Conservation (phyloP, 2,797 vertebrate genomes). For the Lepilemur ruficaudatus region DNA sequence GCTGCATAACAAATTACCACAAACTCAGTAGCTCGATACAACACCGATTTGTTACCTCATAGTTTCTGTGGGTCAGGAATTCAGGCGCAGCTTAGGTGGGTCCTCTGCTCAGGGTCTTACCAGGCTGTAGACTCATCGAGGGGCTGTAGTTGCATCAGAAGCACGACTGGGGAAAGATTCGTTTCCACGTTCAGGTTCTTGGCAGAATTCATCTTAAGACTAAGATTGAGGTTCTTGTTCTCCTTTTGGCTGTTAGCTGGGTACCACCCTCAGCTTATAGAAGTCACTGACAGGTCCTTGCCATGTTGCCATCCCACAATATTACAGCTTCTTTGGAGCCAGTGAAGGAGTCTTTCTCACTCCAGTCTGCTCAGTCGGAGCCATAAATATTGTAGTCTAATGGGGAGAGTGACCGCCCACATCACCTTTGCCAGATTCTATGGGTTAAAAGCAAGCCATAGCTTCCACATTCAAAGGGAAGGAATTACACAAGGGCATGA, state of each 20-base stretch:
- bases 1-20: not conserved
- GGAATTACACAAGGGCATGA: not conserved
- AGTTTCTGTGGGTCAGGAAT: not conserved
- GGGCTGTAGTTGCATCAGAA: not conserved
- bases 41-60: not conserved
- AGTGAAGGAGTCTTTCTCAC: not conserved
- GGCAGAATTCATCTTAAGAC: not conserved
- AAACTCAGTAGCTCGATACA: not conserved
- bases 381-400: not conserved
- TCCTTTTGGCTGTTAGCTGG: not conserved
- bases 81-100: too few species aligned
- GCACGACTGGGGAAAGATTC: not conserved
- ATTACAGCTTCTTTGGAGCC: not conserved
- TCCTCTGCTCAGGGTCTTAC: not conserved
- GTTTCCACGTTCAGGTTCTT: not conserved
- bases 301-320: not conserved
- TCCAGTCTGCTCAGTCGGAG: not conserved
- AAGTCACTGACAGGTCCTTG: not conserved
- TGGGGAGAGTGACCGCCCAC: not conserved
- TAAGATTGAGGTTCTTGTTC: not conserved
- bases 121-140: not conserved
- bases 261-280: not conserved
- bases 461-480: not conserved
- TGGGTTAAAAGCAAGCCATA: constrained; percentile 20
- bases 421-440: not conserved